Percentiles rank a stretch among this genome's conserved stretches.
Conservation (phyloP, 2,113 vertebrate genomes). For the Leiothrix lutea region DNA sequence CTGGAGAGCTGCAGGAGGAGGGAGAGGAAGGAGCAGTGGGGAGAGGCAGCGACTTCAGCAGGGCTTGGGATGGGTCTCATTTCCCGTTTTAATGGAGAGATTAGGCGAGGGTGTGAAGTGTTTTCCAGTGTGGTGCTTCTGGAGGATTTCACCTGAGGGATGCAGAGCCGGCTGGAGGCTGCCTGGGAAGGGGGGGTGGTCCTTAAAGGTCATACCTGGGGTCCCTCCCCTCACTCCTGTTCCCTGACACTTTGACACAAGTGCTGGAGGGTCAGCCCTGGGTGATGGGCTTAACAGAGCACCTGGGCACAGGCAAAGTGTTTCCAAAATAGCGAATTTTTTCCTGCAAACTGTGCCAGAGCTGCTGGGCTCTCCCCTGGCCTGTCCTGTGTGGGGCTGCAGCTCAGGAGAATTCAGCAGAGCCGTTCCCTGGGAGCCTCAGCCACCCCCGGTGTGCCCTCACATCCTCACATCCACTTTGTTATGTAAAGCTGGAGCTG, state of each 20-base stretch:
- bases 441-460: background rate
- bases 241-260: background rate
- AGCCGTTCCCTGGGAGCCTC: background rate
- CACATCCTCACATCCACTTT: background rate
- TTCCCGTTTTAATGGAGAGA: background rate
- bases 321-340: background rate
- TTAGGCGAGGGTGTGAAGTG: accelerated
- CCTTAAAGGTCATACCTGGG: background rate
- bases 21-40: background rate
- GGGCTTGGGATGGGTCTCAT: background rate
- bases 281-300: background rate
- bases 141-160: background rate
- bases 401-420: background rate
- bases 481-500: background rate
- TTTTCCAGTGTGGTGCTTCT: background rate
- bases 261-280: background rate
- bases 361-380: background rate
- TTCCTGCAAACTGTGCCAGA: accelerated
- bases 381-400: background rate
- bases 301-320: accelerated
- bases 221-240: accelerated
- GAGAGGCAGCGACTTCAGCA: background rate
- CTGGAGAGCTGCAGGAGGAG: background rate
- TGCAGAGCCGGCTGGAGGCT: background rate
- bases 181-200: background rate